A percentile compares a stretch with the other conserved stretches of the same genome.
phyloP scores from a whole-genome alignment of 2,797 vertebrate genomes.

The Enteromius viviparus region DNA sequence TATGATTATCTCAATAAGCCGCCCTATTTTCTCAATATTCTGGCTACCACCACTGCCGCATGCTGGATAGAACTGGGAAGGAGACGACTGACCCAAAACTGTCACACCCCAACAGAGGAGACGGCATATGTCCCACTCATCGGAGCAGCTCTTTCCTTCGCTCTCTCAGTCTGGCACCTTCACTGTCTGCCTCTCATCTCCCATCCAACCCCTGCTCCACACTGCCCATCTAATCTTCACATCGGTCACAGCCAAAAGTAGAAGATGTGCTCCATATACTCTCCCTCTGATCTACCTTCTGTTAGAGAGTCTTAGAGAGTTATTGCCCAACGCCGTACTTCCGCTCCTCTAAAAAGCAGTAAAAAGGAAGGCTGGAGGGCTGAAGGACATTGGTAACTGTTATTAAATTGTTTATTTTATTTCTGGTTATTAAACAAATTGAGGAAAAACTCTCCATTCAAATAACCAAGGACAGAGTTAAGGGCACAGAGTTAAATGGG shows the following conservation, averaged over 20 bases:
- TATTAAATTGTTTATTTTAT: constrained; percentile 34
- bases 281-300: constrained; percentile 76
- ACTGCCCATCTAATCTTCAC: constrained; percentile 80
- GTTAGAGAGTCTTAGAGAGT: constrained; percentile 27
- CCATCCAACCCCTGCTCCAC: constrained; percentile 78
- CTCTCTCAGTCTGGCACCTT: constrained; percentile 71
- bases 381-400: constrained; percentile 26
- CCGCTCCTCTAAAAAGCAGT: constrained; percentile 10
- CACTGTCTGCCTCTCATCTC: constrained; percentile 70
- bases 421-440: constrained; percentile 3
- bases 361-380: neutral
- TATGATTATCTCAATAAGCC: constrained; percentile 83
- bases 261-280: constrained; percentile 79
- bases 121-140: constrained; percentile 73
- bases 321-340: constrained; percentile 28
- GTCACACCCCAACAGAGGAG: constrained; percentile 78
- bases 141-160: constrained; percentile 69
- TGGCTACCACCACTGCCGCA: constrained; percentile 65
- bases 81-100: constrained; percentile 81
- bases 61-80: constrained; percentile 73
- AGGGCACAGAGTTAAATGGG: constrained; percentile 3
- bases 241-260: constrained; percentile 75
- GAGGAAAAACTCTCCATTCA: constrained; percentile 44
- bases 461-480: constrained; percentile 33
- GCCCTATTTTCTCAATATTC: constrained; percentile 77